Evolutionary conservation across 2,888 invertebrate genomes (phyloP).

Genomic region (Cistogaster globosa): DNA sequence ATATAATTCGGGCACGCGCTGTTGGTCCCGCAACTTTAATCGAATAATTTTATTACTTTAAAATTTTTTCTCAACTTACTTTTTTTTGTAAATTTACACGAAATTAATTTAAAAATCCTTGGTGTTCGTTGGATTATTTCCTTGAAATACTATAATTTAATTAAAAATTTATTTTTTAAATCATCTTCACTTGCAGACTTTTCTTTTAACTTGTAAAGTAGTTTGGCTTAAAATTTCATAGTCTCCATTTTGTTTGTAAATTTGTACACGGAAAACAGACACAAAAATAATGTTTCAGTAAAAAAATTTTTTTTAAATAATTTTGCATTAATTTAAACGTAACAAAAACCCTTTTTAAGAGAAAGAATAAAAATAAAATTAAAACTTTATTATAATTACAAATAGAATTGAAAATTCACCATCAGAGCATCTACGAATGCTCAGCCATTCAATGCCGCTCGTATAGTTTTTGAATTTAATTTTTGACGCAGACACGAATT

Average conservation of each 20-base stretch:
- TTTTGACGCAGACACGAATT: slow-evolving; percentile 51
- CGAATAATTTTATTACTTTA: too few relatives aligned
- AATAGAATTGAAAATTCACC: slow-evolving; percentile 26
- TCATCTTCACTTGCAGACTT: neutral
- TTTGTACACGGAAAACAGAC: slow-evolving; percentile 29
- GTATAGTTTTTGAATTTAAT: slow-evolving; percentile 29
- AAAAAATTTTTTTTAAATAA: slow-evolving; percentile 39
- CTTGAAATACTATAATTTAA: too few relatives aligned
- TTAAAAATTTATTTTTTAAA: too few relatives aligned
- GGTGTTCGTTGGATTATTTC: too few relatives aligned
- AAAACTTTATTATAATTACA: slow-evolving; percentile 51
- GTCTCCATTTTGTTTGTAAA: slow-evolving; percentile 1
- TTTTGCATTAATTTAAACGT: slow-evolving; percentile 53
- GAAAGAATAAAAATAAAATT: neutral
- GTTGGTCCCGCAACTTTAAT: too few relatives aligned
- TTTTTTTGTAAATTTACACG: too few relatives aligned
- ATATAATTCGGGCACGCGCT: too few relatives aligned
- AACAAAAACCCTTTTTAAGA: slow-evolving; percentile 3
- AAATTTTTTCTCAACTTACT: too few relatives aligned
- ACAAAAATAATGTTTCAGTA: slow-evolving; percentile 14
- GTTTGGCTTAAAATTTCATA: neutral
- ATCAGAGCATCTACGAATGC: too few relatives aligned
- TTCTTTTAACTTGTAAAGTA: slow-evolving; percentile 1
- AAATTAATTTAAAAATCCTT: too few relatives aligned
- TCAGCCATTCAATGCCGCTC: neutral